Percentiles rank a stretch among this genome's conserved stretches.
These are phyloP conservation scores for Peucedramus taeniatus DNA, from an alignment of 2,113 vertebrate species.

Conservation along the genomic window DNA sequence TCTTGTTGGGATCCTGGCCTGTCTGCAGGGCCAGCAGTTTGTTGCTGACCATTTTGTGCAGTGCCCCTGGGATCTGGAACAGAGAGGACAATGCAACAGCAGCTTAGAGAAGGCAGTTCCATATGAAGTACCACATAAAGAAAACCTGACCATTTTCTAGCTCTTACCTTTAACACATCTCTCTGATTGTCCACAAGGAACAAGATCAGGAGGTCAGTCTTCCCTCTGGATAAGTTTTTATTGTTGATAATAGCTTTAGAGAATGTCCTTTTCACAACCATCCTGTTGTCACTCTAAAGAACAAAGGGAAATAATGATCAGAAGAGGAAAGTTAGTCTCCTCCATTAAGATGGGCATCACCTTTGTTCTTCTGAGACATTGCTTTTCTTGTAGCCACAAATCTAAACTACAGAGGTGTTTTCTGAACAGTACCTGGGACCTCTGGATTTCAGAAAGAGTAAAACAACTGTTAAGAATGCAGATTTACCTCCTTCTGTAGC, in stretches of 20 bases:
- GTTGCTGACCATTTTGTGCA: conserved; percentile 94
- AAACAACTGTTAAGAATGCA: not conserved
- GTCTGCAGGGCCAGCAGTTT: conserved; percentile 84
- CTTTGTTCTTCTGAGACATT: not conserved
- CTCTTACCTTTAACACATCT: conserved; percentile 91
- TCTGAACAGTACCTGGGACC: not conserved
- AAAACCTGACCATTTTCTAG: not conserved
- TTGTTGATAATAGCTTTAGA: conserved; percentile 89
- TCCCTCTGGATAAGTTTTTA: conserved; percentile 88
- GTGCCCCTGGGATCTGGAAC: conserved; percentile 81
- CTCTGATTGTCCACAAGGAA: conserved; percentile 93
- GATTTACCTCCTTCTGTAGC: conserved; percentile 87
- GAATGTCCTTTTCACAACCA: conserved; percentile 94
- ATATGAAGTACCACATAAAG: not conserved
- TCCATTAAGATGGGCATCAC: not conserved
- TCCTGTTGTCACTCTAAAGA: conserved; percentile 89
- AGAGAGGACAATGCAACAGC: not conserved
- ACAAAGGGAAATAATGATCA: not conserved
- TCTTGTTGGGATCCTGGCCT: conserved; percentile 81
- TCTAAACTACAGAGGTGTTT: not conserved
- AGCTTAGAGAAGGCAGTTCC: not conserved
- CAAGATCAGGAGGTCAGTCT: conserved; percentile 91
- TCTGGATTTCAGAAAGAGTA: not conserved
- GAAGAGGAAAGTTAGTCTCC: not conserved
- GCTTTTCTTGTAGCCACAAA: not conserved